Conservation (phyloP, 2,888 invertebrate genomes). For the Cylindroiulus punctatus region DNA sequence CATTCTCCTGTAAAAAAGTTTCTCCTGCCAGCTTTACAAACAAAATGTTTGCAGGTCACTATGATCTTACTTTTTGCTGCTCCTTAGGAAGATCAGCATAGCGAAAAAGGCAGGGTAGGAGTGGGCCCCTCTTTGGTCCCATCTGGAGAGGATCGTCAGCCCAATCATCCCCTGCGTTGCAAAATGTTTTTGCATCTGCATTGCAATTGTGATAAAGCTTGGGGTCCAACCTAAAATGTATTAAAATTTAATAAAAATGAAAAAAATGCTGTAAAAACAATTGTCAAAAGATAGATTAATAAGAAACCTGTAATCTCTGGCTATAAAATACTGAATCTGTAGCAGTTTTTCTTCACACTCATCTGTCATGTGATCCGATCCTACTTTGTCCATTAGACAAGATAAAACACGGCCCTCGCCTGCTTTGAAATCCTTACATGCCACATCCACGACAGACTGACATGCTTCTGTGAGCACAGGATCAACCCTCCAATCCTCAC, state of each 20-base stretch:
- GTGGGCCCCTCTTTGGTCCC: conserved; percentile 82
- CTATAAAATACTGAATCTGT: conserved; percentile 97
- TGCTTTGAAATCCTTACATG: conserved; percentile 74
- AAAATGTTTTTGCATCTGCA: conserved; percentile 83
- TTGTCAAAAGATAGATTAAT: too few species aligned
- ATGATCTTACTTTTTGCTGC: conserved; percentile 59
- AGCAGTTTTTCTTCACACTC: conserved; percentile 91
- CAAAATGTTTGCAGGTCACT: too few species aligned
- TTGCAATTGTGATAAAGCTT: conserved; percentile 88
- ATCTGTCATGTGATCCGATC: conserved; percentile 82
- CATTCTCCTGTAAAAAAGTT: too few species aligned
- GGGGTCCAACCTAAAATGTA: conserved; percentile 77
- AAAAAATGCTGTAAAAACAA: too few species aligned
- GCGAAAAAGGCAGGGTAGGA: conserved; percentile 89
- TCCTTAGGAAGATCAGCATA: conserved; percentile 67
- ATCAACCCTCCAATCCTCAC: conserved; percentile 95
- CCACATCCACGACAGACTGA: conserved; percentile 81
- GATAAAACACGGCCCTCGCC: conserved; percentile 77
- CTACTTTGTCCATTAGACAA: conserved; percentile 92
- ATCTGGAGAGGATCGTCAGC: conserved; percentile 73
- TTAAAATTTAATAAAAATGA: too few species aligned
- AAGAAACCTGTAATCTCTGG: conserved; percentile 81
- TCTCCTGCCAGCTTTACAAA: too few species aligned
- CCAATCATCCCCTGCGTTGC: conserved; percentile 83
- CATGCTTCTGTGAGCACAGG: conserved; percentile 88